Evolutionary conservation across 1,140 invertebrate species (phyloP), one percentile per base, ranked within the genome.

Genomic region (Drosophila ogumai): DNA sequence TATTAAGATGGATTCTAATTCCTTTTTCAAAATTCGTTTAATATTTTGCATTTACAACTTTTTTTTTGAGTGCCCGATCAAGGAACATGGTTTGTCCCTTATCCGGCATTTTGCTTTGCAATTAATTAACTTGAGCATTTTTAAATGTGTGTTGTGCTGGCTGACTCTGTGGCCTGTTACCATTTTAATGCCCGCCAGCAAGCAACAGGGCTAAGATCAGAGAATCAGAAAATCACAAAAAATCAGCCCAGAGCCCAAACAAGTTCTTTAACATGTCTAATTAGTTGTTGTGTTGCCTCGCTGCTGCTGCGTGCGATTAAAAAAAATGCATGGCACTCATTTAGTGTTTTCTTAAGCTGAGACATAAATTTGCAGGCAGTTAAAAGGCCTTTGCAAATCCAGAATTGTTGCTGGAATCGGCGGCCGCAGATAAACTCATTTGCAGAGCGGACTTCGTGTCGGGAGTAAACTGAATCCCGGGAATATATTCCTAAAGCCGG

Each of bases 261-360:
- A 90, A 85, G 86, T 90, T 90, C 85, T 81, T 90, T 90, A 90
- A 90, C 85, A 90, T 90, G 85, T 90, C 85, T 90, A 90, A 90
- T 90, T 90, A 90, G 85, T 90, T 90, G 85, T 90, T 85, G 85
- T 77, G 63, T 66, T 60, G 64, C 47, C 63, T 22, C 72, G 58
- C 56, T 75, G 68, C 69, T 75, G 84, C 79, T 82, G 82, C 82
- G 69, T 82, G 78, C 74, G 85, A 90, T 90, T 55, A 90, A 90
- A 87, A 80, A 75, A 88, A 90, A 85, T 90, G 85, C 81, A 81
- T 90, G 85, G 85, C 86, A 90, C 85, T 90, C 85, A 90, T 90
- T 90, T 90, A 90, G 85, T 87, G 84, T 87, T 87, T 87, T 81
- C 81, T 90, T 87, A 87, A 87, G 85, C 80, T 80, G 84, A 68